Conservation (phyloP, 1,140 invertebrate genomes). For the Hyles vespertilio region DNA sequence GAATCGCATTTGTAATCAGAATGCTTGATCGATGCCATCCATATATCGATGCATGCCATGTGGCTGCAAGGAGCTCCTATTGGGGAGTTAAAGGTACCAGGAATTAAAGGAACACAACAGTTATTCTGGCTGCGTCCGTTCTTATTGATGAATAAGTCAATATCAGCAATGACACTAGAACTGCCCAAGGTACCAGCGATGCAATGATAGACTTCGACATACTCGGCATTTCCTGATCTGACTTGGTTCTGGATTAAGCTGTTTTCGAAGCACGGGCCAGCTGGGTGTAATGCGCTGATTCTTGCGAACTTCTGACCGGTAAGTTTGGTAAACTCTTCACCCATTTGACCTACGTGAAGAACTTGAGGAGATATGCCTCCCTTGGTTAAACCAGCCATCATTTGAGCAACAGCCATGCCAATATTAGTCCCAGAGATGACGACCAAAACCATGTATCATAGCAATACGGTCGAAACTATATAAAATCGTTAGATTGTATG, state of each 20-base stretch:
- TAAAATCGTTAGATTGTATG: too few species aligned
- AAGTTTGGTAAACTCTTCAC: slow-evolving; percentile 56
- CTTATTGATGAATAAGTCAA: slow-evolving; percentile 90
- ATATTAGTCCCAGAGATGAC: too few species aligned
- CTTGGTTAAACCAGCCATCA: slow-evolving; percentile 38
- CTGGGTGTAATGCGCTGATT: slow-evolving; percentile 85
- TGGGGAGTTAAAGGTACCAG: slow-evolving; percentile 56
- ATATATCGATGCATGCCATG: slow-evolving; percentile 79
- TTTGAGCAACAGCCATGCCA: slow-evolving; percentile 49
- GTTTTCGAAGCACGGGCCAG: slow-evolving; percentile 80
- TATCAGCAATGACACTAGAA: slow-evolving; percentile 76
- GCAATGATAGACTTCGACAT: slow-evolving; percentile 87
- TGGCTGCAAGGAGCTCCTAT: slow-evolving; percentile 78
- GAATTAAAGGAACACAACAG: slow-evolving; percentile 68
- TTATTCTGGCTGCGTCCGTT: slow-evolving; percentile 77
- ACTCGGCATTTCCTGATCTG: slow-evolving; percentile 76
- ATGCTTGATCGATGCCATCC: slow-evolving; percentile 77
- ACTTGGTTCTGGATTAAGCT: slow-evolving; percentile 75
- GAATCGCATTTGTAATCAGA: slow-evolving; percentile 52
- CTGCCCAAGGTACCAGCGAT: slow-evolving; percentile 85
- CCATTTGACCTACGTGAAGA: slow-evolving; percentile 70
- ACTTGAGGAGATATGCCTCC: slow-evolving; percentile 50
- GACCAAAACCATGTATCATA: too few species aligned
- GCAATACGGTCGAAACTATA: too few species aligned
- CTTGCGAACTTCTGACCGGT: slow-evolving; percentile 59